A percentile compares a stretch with the other conserved stretches of the same genome.
phyloP scores from a whole-genome alignment of 2,888 invertebrate genomes.

The Phyllotreta striolata region DNA sequence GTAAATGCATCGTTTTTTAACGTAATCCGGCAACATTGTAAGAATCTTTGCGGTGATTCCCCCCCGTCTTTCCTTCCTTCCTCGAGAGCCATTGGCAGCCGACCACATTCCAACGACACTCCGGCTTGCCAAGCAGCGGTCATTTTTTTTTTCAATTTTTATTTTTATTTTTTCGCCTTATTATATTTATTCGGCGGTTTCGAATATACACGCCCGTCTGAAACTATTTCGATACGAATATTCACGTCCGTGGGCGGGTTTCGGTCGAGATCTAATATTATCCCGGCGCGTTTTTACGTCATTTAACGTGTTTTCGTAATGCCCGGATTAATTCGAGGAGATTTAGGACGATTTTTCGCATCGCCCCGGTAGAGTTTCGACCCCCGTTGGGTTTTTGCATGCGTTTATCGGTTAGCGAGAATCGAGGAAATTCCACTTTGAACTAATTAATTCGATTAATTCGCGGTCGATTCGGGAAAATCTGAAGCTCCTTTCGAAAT shows the following conservation, averaged over 20 bases:
- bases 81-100: conserved; percentile 50
- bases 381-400: too few species aligned
- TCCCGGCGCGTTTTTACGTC: conserved; percentile 6
- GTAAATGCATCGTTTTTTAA: too few species aligned
- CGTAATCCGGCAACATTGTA: conserved; percentile 17
- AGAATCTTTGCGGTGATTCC: conserved; percentile 33
- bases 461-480: too few species aligned
- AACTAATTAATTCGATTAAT: too few species aligned
- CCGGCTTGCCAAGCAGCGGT: conserved; percentile 49
- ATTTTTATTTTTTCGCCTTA: conserved; percentile 15
- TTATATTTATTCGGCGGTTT: conserved; percentile 31
- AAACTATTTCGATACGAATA: conserved; percentile 28
- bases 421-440: too few species aligned
- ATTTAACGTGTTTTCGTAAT: not conserved
- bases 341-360: too few species aligned
- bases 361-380: too few species aligned
- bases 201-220: conserved; percentile 17
- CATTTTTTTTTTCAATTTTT: too few species aligned
- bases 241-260: conserved; percentile 9
- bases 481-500: too few species aligned
- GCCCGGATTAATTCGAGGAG: too few species aligned
- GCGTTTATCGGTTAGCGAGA: too few species aligned
- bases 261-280: conserved; percentile 23
- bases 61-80: conserved; percentile 57
- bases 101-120: conserved; percentile 52